Evolutionary conservation across 2,888 invertebrate species (phyloP).

Genomic region (Diplazon laetatorius): DNA sequence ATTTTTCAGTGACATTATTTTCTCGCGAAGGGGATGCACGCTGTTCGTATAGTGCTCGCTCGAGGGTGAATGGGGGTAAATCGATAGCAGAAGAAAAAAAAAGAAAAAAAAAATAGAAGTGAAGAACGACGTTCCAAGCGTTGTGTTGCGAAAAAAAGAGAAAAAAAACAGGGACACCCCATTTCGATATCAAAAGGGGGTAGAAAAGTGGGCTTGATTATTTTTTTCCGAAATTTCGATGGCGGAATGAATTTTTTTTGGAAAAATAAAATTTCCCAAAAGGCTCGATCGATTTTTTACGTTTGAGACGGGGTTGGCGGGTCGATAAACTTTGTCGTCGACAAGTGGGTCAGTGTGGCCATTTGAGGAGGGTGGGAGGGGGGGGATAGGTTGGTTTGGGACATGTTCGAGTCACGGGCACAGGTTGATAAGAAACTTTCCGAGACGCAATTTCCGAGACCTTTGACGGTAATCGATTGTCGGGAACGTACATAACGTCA

Average conservation of each 20-base stretch:
- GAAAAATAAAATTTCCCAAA: background rate
- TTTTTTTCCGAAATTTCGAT: too few relatives aligned
- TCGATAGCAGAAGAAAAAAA: too few relatives aligned
- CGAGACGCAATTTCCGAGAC: slow-evolving; percentile 76
- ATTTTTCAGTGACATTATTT: slow-evolving; percentile 1
- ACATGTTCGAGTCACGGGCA: background rate
- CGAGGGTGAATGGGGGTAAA: slow-evolving; percentile 57
- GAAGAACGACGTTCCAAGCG: background rate
- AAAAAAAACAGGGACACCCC: too few relatives aligned
- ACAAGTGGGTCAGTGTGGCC: slow-evolving; percentile 3
- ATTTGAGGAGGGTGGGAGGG: too few relatives aligned
- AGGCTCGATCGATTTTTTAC: background rate
- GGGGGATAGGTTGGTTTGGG: too few relatives aligned
- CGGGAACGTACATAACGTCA: slow-evolving; percentile 65
- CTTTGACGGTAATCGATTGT: slow-evolving; percentile 77
- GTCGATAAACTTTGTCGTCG: slow-evolving; percentile 2
- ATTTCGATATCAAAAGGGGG: too few relatives aligned
- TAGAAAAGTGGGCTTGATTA: too few relatives aligned
- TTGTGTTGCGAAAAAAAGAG: too few relatives aligned
- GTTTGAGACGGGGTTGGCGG: background rate
- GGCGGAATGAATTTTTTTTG: too few relatives aligned
- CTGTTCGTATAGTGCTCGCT: slow-evolving; percentile 36
- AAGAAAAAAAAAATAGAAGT: slow-evolving; percentile 44
- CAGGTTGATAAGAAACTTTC: slow-evolving; percentile 67
- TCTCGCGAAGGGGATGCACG: slow-evolving; percentile 8